phyloP scores from a whole-genome alignment of 2,113 vertebrate species.

The Hippocampus guttulatus region DNA sequence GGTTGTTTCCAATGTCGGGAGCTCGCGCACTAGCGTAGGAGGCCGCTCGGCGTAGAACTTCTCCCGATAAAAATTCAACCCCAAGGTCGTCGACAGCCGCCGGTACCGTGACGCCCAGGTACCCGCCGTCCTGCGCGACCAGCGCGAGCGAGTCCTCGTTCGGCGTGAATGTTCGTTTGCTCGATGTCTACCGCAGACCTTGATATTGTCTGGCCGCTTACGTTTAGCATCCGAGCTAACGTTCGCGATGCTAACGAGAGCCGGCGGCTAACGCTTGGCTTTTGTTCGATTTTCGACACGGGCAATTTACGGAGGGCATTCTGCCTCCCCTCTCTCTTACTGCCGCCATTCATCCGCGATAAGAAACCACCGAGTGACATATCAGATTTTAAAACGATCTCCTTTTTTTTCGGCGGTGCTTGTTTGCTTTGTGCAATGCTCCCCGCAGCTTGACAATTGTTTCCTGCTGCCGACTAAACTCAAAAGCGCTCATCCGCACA shows the following conservation, averaged over 20 bases:
- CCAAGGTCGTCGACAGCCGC: slow-evolving; percentile 56
- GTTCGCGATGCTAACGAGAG: slow-evolving; percentile 46
- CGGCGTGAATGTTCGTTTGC: not conserved
- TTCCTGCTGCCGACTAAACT: slow-evolving; percentile 46
- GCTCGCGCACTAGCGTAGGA: slow-evolving; percentile 53
- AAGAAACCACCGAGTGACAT: not conserved
- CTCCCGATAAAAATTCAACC: slow-evolving; percentile 34
- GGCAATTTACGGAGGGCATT: not conserved
- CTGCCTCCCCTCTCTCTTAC: slow-evolving; percentile 3
- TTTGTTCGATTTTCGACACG: slow-evolving; percentile 48
- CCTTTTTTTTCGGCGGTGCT: slow-evolving; percentile 28
- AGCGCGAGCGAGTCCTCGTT: not conserved
- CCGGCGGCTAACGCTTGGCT: slow-evolving; percentile 38
- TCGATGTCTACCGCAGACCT: not conserved
- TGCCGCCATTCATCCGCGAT: slow-evolving; percentile 3
- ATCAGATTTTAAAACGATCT: not conserved
- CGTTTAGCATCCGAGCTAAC: slow-evolving; percentile 52
- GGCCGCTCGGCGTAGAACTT: slow-evolving; percentile 62
- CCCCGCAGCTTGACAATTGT: slow-evolving; percentile 51
- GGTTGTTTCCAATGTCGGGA: slow-evolving; percentile 69
- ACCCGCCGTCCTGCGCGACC: slow-evolving; percentile 1
- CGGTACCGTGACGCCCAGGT: slow-evolving; percentile 52
- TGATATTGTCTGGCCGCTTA: slow-evolving; percentile 27
- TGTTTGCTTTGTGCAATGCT: slow-evolving; percentile 49
- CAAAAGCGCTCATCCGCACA: slow-evolving; percentile 1